These are phyloP conservation scores for Drosophila seclusa DNA, from an alignment of 2,888 invertebrate species.

Conservation along the genomic window DNA sequence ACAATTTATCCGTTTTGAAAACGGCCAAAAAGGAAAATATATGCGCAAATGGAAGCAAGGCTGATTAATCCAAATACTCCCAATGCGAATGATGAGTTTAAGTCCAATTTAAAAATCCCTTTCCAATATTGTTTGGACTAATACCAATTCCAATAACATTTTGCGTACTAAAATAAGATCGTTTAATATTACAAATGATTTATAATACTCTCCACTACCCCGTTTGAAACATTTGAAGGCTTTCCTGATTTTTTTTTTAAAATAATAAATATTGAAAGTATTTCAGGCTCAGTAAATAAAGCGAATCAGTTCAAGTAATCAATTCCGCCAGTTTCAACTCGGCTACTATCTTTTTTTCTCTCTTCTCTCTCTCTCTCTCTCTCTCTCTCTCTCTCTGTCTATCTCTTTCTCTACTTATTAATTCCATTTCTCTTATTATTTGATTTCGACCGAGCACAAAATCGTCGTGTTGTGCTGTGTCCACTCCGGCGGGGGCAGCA, in stretches of 20 bases:
- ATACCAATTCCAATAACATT: neutral
- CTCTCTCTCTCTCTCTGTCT: neutral
- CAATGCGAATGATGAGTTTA: neutral
- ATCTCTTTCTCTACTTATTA: constrained; percentile 4
- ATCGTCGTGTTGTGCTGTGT: constrained; percentile 2
- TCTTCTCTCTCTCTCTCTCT: neutral
- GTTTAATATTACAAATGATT: neutral
- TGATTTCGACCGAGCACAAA: constrained; percentile 1
- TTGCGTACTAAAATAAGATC: neutral
- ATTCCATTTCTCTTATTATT: constrained; percentile 5
- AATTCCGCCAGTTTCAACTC: neutral
- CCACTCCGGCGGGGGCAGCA: constrained; percentile 11
- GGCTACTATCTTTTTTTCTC: neutral
- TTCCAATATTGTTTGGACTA: neutral
- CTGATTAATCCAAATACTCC: neutral
- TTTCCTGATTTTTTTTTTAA: neutral
- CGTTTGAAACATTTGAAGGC: neutral
- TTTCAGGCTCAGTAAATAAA: neutral
- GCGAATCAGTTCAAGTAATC: neutral
- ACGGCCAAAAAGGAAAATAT: neutral
- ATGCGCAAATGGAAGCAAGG: neutral
- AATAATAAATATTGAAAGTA: neutral
- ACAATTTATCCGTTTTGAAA: neutral
- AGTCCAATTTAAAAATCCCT: neutral
- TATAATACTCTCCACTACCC: neutral